phyloP scores from a whole-genome alignment of 2,797 vertebrate genomes.

The Pseudochirops cupreus region DNA sequence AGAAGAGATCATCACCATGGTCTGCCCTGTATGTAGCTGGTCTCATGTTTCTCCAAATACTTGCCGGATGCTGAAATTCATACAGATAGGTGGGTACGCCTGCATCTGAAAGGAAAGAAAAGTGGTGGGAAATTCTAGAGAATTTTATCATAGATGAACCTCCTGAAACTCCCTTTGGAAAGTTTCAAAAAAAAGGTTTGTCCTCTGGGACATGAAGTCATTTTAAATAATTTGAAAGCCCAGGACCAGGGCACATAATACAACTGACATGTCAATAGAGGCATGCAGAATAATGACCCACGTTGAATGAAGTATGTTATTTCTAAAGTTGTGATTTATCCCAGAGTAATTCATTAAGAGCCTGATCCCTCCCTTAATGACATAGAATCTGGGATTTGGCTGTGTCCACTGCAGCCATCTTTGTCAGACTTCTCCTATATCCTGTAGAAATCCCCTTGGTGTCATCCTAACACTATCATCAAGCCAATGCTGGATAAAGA shows the following conservation, averaged over 20 bases:
- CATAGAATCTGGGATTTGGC: background rate
- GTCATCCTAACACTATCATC: background rate
- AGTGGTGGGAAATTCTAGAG: background rate
- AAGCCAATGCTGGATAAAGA: background rate
- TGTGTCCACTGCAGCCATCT: background rate
- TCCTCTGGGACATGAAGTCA: background rate
- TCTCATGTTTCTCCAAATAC: constrained; percentile 78
- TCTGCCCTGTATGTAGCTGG: constrained; percentile 91
- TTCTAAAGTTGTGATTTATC: background rate
- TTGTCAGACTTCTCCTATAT: background rate
- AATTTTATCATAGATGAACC: background rate
- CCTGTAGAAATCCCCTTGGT: background rate
- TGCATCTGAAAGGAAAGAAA: constrained; percentile 80
- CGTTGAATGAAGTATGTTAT: background rate
- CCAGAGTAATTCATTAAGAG: background rate
- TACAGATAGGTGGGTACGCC: constrained; percentile 89
- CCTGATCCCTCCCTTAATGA: background rate
- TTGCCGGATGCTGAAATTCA: constrained; percentile 88
- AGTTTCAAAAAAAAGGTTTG: background rate
- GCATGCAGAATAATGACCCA: background rate
- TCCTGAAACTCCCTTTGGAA: background rate
- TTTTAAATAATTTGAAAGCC: background rate
- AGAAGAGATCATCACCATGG: constrained; percentile 88
- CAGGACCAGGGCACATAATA: background rate
- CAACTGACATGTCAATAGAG: background rate